Percentiles rank a stretch among this genome's conserved stretches.
These are phyloP conservation scores for Kryptopterus vitreolus DNA, from an alignment of 2,797 vertebrate genomes.

Conservation along the genomic window DNA sequence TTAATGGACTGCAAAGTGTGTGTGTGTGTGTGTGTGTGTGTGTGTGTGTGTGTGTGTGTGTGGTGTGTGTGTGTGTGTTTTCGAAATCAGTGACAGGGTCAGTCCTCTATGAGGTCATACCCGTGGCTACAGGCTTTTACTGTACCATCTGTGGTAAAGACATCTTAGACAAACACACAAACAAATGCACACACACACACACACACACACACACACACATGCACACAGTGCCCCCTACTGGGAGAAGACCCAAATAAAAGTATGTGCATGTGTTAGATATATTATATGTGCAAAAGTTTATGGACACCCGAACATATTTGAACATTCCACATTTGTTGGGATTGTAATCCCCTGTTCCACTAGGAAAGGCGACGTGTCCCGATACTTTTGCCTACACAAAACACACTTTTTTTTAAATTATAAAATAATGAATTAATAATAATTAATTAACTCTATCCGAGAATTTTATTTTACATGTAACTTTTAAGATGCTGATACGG, in stretches of 20 bases:
- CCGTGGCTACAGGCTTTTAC: conserved; percentile 6
- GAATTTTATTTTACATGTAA: too few species aligned
- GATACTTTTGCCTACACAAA: too few species aligned
- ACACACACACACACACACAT: conserved; percentile 19
- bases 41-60: conserved; percentile 13
- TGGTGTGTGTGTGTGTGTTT: conserved; percentile 18
- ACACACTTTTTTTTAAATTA: too few species aligned
- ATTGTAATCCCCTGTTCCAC: too few species aligned
- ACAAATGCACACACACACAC: conserved; percentile 16
- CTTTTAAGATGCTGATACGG: too few species aligned
- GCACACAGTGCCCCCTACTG: neutral
- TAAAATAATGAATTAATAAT: too few species aligned
- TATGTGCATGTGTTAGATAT: too few species aligned
- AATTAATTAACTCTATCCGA: too few species aligned
- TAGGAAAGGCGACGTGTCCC: too few species aligned
- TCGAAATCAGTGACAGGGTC: conserved; percentile 14
- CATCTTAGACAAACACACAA: conserved; percentile 5
- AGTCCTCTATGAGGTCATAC: conserved; percentile 17
- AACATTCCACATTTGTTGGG: too few species aligned
- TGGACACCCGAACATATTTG: too few species aligned
- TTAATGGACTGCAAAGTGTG: conserved; percentile 26
- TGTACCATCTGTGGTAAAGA: conserved; percentile 32
- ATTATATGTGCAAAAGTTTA: too few species aligned
- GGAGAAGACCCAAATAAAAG: neutral
- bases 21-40: neutral